Evolutionary conservation across 1,140 invertebrate species (phyloP).

Genomic region (Dendroctonus valens): DNA sequence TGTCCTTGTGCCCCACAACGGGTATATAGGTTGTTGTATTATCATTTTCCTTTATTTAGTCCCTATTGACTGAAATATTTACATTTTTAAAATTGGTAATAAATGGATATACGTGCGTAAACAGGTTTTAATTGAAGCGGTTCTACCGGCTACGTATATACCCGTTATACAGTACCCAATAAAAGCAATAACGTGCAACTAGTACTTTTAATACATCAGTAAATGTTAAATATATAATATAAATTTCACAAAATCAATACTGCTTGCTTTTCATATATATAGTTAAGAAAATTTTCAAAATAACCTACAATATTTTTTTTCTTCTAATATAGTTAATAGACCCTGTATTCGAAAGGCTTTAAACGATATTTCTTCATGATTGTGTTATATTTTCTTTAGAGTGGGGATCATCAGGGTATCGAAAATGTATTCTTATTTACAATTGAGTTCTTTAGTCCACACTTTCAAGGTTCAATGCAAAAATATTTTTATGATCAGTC

Average conservation of each 20-base stretch:
- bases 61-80: no score
- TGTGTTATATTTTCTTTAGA: slow-evolving; percentile 38
- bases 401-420: slow-evolving; percentile 36
- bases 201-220: not conserved
- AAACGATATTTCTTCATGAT: slow-evolving; percentile 45
- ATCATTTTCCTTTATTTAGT: no score
- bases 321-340: slow-evolving; percentile 40
- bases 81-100: no score
- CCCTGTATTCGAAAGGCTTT: slow-evolving; percentile 47
- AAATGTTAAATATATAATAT: slow-evolving; percentile 32
- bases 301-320: slow-evolving; percentile 40
- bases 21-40: no score
- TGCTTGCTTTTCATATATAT: slow-evolving; percentile 34
- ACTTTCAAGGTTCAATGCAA: slow-evolving; percentile 34
- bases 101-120: no score
- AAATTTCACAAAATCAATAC: slow-evolving; percentile 42
- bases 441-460: slow-evolving; percentile 17
- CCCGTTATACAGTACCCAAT: not conserved
- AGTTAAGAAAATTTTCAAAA: slow-evolving; percentile 39
- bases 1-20: no score
- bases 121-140: no score
- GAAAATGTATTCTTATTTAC: slow-evolving; percentile 33
- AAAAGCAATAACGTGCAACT: not conserved
- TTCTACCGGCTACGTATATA: slow-evolving; percentile 3
- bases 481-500: slow-evolving; percentile 44